Evolutionary conservation across 2,888 invertebrate genomes (phyloP).

Genomic region (Zaprionus obscuricornis): DNA sequence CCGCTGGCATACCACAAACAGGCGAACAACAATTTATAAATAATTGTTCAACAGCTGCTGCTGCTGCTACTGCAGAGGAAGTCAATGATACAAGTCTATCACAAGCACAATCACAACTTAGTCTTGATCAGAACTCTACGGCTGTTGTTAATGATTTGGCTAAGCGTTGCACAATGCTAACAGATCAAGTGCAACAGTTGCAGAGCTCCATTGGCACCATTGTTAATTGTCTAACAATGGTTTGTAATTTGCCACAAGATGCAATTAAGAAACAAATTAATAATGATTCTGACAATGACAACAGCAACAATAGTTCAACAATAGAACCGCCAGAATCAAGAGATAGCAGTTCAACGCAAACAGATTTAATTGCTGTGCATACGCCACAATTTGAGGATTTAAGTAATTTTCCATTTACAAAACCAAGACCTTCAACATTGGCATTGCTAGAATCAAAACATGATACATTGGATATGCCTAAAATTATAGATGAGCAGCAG

Average conservation of each 20-base stretch:
- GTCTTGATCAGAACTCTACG: slow-evolving; percentile 86
- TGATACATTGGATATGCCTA: slow-evolving; percentile 13
- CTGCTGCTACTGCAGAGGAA: slow-evolving; percentile 1
- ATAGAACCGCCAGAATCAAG: slow-evolving; percentile 83
- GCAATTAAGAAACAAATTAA: slow-evolving; percentile 74
- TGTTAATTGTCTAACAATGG: slow-evolving; percentile 87
- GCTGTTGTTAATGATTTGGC: slow-evolving; percentile 88
- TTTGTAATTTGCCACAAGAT: slow-evolving; percentile 83
- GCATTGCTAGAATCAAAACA: slow-evolving; percentile 73
- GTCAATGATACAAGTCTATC: slow-evolving; percentile 9
- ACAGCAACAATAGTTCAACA: too few species aligned
- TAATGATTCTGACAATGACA: slow-evolving; percentile 45
- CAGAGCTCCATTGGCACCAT: slow-evolving; percentile 92
- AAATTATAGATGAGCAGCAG: slow-evolving; percentile 19
- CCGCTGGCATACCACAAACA: too few species aligned
- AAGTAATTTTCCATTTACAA: slow-evolving; percentile 84
- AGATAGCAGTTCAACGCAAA: slow-evolving; percentile 87
- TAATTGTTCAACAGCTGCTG: slow-evolving; percentile 3
- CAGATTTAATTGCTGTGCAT: slow-evolving; percentile 90
- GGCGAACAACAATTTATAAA: too few species aligned
- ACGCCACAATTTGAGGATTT: slow-evolving; percentile 87
- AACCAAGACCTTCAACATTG: slow-evolving; percentile 82
- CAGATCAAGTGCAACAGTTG: slow-evolving; percentile 91
- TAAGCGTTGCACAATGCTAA: slow-evolving; percentile 89
- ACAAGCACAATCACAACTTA: slow-evolving; percentile 35